phyloP scores from a whole-genome alignment of 2,113 vertebrate genomes.

The Odocoileus hemionus region DNA sequence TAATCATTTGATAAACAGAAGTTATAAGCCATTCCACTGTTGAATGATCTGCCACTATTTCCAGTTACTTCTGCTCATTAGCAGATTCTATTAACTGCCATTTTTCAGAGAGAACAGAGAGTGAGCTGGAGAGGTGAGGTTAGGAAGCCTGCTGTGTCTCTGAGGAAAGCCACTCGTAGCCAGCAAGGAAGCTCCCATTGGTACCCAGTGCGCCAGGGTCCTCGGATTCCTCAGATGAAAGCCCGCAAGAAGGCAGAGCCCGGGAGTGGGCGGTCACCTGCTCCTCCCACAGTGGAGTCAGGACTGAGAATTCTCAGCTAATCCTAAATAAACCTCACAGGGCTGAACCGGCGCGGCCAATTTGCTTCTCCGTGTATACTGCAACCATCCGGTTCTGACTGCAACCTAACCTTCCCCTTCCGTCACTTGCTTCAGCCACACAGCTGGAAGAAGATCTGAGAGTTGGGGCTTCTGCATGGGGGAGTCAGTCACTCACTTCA shows the following conservation, averaged over 20 bases:
- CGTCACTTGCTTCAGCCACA: neutral
- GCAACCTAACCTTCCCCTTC: neutral
- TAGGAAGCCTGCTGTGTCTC: neutral
- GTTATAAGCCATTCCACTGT: constrained; percentile 1
- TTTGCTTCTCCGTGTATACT: neutral
- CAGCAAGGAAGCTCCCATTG: neutral
- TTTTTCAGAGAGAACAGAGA: constrained; percentile 1
- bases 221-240: neutral
- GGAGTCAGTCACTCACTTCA: neutral
- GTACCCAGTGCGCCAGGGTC: neutral
- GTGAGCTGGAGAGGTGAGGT: neutral
- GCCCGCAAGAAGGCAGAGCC: neutral
- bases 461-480: neutral
- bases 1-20: constrained; percentile 42
- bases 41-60: neutral
- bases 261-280: fast-evolving
- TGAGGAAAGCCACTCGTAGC: neutral
- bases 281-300: neutral
- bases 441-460: neutral
- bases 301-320: neutral
- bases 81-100: constrained; percentile 16
- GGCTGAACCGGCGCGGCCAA: fast-evolving
- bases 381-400: neutral
- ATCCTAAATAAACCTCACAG: neutral
- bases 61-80: constrained; percentile 42